Conservation (phyloP, 2,113 vertebrate species). For the Eurypyga helias region DNA sequence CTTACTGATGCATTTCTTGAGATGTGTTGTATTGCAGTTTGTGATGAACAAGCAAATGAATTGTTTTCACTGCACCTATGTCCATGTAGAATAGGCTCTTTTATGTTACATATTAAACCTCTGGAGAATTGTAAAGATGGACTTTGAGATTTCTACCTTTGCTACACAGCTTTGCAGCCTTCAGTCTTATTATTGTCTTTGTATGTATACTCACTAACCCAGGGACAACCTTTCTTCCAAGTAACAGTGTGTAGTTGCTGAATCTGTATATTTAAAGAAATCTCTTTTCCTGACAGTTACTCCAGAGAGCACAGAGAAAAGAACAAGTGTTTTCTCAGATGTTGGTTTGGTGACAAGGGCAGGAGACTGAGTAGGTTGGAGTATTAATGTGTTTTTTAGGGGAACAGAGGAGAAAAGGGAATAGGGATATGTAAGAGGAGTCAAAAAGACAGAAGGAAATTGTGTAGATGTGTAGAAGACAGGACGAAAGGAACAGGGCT, state of each 20-base stretch:
- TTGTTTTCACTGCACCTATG: background rate
- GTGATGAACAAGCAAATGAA: background rate
- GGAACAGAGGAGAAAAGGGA: background rate
- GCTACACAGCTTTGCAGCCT: conserved; percentile 29
- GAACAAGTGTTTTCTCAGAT: conserved; percentile 36
- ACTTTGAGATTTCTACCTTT: conserved; percentile 46
- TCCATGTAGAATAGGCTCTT: conserved; percentile 4
- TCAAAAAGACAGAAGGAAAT: background rate
- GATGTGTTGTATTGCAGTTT: background rate
- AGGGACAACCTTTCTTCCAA: conserved; percentile 53
- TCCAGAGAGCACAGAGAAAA: conserved; percentile 39
- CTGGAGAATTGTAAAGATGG: background rate
- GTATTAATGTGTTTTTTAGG: background rate
- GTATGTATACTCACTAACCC: conserved; percentile 69
- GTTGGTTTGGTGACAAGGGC: conserved; percentile 27
- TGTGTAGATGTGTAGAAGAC: background rate
- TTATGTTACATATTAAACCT: conserved; percentile 28
- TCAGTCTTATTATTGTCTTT: conserved; percentile 67
- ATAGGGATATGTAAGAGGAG: background rate
- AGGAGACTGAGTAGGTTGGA: background rate
- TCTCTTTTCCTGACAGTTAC: background rate
- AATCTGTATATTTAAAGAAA: conserved; percentile 44
- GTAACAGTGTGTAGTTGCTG: conserved; percentile 61
- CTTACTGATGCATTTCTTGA: background rate
- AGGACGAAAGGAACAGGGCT: background rate